Conservation (phyloP, 1,140 invertebrate species). For the Heliconius melpomene region DNA sequence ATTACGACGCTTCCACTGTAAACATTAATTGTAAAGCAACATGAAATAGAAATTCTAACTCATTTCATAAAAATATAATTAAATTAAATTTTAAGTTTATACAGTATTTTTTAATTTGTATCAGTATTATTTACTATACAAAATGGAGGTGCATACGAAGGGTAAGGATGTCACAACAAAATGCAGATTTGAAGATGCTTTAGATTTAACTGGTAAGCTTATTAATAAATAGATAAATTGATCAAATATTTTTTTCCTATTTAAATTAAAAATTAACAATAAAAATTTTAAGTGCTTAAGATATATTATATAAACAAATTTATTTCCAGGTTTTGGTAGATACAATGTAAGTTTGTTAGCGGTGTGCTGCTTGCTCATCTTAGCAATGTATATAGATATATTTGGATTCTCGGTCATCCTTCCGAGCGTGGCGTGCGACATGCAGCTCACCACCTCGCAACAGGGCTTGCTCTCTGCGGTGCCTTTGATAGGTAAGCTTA, state of each 20-base stretch:
- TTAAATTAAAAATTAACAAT: too few species aligned
- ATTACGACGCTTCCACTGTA: neutral
- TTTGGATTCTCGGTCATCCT: conserved; percentile 66
- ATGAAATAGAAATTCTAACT: neutral
- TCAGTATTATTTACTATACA: neutral
- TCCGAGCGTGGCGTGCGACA: conserved; percentile 61
- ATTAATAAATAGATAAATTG: neutral
- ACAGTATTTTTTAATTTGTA: neutral
- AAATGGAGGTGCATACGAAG: neutral
- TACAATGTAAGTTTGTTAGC: conserved; percentile 57
- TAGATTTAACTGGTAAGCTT: conserved; percentile 42
- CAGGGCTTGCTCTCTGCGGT: conserved; percentile 62
- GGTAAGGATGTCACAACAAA: conserved; percentile 17
- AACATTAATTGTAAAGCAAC: neutral
- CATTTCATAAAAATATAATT: neutral
- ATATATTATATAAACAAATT: neutral
- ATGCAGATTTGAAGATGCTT: conserved; percentile 41
- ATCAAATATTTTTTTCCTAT: too few species aligned
- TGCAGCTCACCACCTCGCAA: conserved; percentile 52
- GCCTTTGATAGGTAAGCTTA: conserved; percentile 58
- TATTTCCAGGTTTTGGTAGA: conserved; percentile 58
- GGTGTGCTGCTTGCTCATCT: conserved; percentile 58
- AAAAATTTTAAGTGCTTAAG: too few species aligned
- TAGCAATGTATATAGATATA: conserved; percentile 69
- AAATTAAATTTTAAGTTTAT: neutral